Evolutionary conservation across 2,113 vertebrate genomes (phyloP).

Genomic region (Opisthocomus hoazin): DNA sequence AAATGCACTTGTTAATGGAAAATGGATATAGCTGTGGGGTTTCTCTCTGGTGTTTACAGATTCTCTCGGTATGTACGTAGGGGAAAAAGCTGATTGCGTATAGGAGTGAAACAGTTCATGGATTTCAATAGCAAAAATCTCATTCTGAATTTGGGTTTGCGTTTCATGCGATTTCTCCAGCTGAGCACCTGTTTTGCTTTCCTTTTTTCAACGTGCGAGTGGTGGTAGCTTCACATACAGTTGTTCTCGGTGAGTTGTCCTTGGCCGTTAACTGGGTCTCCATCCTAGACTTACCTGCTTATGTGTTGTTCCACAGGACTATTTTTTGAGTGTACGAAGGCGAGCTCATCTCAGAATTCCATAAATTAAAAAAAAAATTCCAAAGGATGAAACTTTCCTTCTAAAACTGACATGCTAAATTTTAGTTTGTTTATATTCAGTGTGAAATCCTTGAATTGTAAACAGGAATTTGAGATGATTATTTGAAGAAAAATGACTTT

Average conservation of each 20-base stretch:
- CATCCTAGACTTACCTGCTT: neutral
- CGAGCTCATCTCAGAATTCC: neutral
- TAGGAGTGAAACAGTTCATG: neutral
- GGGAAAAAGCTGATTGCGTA: neutral
- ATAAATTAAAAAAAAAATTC: neutral
- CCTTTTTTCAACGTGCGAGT: neutral
- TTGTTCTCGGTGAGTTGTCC: neutral
- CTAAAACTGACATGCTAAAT: neutral
- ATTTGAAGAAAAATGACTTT: neutral
- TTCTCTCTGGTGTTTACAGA: neutral
- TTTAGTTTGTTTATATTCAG: fast-evolving
- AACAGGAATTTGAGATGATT: neutral
- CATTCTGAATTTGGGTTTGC: neutral
- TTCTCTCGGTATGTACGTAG: fast-evolving
- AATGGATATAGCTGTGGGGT: too few relatives aligned
- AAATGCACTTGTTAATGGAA: neutral
- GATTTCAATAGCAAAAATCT: neutral
- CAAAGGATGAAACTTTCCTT: neutral
- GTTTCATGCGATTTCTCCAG: neutral
- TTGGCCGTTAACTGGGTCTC: neutral
- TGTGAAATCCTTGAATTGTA: neutral
- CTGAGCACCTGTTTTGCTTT: neutral
- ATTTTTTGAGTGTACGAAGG: neutral
- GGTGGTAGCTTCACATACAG: fast-evolving
- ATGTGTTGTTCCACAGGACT: neutral